Evolutionary conservation across 2,113 vertebrate genomes (phyloP).

Genomic region (Romanogobio albipinnatus): DNA sequence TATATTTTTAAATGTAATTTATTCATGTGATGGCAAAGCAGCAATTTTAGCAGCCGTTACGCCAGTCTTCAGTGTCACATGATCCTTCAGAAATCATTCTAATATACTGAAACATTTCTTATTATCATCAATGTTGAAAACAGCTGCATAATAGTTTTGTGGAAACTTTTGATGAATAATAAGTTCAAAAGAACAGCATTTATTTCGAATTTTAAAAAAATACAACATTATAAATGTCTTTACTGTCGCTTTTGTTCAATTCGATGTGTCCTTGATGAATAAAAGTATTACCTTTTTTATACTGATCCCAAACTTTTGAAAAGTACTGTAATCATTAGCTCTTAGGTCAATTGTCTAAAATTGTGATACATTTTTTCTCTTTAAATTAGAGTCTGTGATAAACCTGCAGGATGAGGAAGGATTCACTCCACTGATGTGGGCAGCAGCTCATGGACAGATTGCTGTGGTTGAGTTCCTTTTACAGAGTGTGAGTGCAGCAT

Average conservation of each 20-base stretch:
- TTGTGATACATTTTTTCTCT: background rate
- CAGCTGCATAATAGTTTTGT: background rate
- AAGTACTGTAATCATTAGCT: background rate
- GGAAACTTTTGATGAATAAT: background rate
- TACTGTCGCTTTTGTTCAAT: background rate
- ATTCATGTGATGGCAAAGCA: background rate
- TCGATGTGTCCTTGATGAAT: background rate
- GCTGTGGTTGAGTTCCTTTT: slow-evolving; percentile 98
- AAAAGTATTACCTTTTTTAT: background rate
- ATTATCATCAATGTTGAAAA: background rate
- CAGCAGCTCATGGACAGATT: slow-evolving; percentile 97
- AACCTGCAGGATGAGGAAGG: slow-evolving; percentile 98
- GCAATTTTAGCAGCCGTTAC: background rate
- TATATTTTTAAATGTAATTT: background rate
- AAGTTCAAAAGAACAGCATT: background rate
- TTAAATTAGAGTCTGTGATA: slow-evolving; percentile 87
- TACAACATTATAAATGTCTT: background rate
- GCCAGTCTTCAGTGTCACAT: background rate
- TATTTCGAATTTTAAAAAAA: background rate
- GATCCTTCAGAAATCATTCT: background rate
- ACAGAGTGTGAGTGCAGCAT: slow-evolving; percentile 85
- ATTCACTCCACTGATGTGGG: slow-evolving; percentile 98
- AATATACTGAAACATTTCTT: background rate
- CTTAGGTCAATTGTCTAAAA: background rate
- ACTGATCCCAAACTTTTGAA: background rate